A percentile compares a stretch with the other conserved stretches of the same genome.
Evolutionary conservation across 2,888 invertebrate genomes (phyloP).

Genomic region (Protodeltote pygarga): DNA sequence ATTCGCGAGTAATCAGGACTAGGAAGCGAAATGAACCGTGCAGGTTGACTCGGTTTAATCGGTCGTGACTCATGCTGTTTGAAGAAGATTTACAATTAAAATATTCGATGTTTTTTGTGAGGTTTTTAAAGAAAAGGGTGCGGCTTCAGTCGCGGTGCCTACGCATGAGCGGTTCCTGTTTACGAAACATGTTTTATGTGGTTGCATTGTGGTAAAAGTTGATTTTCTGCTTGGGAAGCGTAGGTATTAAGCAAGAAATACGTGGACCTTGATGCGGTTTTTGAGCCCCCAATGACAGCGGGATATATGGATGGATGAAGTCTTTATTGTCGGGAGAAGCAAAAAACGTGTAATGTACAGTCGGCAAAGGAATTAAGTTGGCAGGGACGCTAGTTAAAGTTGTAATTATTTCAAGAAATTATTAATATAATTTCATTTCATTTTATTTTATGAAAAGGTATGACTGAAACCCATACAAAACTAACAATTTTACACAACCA

Average conservation of each 20-base stretch:
- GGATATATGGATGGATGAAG: not conserved
- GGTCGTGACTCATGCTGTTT: conserved; percentile 15
- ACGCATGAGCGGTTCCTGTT: conserved; percentile 73
- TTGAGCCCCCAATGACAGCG: conserved; percentile 14
- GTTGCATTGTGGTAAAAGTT: conserved; percentile 81
- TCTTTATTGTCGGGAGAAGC: not conserved
- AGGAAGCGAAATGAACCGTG: conserved; percentile 28
- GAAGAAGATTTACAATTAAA: conserved; percentile 43
- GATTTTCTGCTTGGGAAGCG: conserved; percentile 78
- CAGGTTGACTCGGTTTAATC: not conserved
- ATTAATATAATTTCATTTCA: no score
- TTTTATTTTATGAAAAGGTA: no score
- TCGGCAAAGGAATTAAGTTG: no score
- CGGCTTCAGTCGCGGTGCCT: conserved; percentile 40
- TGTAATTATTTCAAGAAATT: no score
- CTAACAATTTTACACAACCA: no score
- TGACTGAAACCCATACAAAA: no score
- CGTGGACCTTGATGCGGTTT: conserved; percentile 59
- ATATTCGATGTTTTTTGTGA: conserved; percentile 38
- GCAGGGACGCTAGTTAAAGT: no score
- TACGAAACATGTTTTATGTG: conserved; percentile 77
- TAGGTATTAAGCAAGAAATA: conserved; percentile 60
- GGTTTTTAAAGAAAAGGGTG: conserved; percentile 47
- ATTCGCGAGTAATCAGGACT: conserved; percentile 8
- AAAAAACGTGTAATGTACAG: not conserved